Base-by-base conservation (phyloP, 2,113 vertebrate species). In the Cynoglossus semilaevis region DNA sequence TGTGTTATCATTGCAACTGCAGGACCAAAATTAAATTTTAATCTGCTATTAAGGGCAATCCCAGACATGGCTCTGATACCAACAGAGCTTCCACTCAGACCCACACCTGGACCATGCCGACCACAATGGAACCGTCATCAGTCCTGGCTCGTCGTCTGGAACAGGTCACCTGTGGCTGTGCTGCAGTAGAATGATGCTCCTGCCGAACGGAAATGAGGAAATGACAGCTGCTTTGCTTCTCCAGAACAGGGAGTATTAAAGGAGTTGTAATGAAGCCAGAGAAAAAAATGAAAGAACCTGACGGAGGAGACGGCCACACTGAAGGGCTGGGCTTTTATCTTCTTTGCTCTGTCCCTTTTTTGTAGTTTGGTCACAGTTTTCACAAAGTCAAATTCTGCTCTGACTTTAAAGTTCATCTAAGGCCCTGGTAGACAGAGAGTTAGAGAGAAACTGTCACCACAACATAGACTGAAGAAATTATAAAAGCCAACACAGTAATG, bases 21-120 rank as follows among this genome's bases (percentile, higher is more conserved):
- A 87, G 92, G 83, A 88, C 80, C 87, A 85, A 80, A 85, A 94
- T 95, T 92, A 91, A 90, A 93, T 91, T 93, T 91, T 93, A 92
- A 94, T 94, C 91, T 89, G 89, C 90, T 88, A 90, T 69, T 70
- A 92, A 92, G 93, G 91, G 91, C 88, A 91, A 91, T 93, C 91
- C 90, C 81, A 88, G 88, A 81, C 87, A 86, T 56, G 49, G 46
- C 69, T 65, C 63, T 10, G 67, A 70, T 60, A 49, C 64, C 52
- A 37, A 15, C 60, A 51, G 64, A 46, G 66, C 52, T 29, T 57
- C 63, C n/a, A 74, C 37, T 48, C 43, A 8, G 58, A 56, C 64
- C 69, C 53, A 78, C 69, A 74, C 55, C 72, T 72, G 65, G 50
- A 66, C 46, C 17, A 0, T 0, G 12, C 41, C 52, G 60, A 63